A percentile compares a stretch with the other conserved stretches of the same genome.
These are phyloP conservation scores for Pipistrellus pipistrellus DNA, from an alignment of 2,797 vertebrate genomes.

Conservation along the genomic window DNA sequence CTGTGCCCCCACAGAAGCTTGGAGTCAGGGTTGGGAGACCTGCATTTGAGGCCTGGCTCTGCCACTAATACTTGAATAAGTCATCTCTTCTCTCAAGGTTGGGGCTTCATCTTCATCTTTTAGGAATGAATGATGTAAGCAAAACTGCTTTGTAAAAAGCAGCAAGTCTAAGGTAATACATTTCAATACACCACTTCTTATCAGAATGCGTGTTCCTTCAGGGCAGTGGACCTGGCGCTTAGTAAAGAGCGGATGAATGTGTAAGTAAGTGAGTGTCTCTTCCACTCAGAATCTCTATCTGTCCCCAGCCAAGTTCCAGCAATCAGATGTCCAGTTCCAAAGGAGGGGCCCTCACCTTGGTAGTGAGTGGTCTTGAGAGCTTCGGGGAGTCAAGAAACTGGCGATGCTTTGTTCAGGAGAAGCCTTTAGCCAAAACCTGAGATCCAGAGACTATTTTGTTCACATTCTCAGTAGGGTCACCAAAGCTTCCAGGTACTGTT, in stretches of 20 bases:
- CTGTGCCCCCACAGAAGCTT: neutral
- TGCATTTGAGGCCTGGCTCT: conserved; percentile 17
- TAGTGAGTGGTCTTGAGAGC: neutral
- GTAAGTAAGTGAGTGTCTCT: neutral
- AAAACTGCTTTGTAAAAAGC: conserved; percentile 50
- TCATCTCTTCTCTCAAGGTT: conserved; percentile 38
- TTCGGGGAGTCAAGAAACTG: neutral
- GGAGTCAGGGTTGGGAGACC: neutral
- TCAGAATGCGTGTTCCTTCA: conserved; percentile 22
- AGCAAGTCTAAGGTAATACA: neutral
- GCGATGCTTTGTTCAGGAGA: neutral
- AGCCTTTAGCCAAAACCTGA: neutral
- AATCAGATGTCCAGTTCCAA: conserved; percentile 33
- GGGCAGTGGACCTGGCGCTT: neutral
- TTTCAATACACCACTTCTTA: neutral
- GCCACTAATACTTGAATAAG: neutral
- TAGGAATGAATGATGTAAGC: conserved; percentile 33
- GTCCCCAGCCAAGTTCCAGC: neutral
- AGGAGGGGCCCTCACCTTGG: neutral
- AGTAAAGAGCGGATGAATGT: conserved; percentile 1
- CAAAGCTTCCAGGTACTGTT: neutral
- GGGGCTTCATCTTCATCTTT: conserved; percentile 37
- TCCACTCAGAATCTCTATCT: neutral
- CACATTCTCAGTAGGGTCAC: neutral
- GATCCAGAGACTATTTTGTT: neutral